Conservation (phyloP, 2,888 invertebrate species). For the Artemia sinica region DNA sequence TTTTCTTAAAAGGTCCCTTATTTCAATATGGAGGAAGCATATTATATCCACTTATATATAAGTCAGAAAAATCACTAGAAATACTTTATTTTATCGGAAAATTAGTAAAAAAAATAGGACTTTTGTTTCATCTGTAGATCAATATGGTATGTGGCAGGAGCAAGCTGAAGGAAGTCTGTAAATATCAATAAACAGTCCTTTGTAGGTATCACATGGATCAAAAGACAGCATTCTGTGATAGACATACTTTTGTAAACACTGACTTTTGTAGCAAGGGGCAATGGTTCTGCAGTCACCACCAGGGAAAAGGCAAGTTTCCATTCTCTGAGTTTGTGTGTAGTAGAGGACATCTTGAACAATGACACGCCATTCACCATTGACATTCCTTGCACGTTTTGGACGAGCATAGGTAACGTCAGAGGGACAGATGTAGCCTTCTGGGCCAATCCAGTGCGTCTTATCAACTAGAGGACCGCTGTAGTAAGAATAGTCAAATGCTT, state of each 20-base stretch:
- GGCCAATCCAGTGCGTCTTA: conserved; percentile 27
- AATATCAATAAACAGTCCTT: conserved; percentile 29
- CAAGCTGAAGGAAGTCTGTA: conserved; percentile 30
- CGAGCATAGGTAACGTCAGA: conserved; percentile 25
- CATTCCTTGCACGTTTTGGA: conserved; percentile 24
- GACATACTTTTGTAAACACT: conserved; percentile 27
- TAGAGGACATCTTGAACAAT: conserved; percentile 24
- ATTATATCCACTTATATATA: too few species aligned
- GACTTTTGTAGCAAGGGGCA: conserved; percentile 26
- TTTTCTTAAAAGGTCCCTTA: too few species aligned
- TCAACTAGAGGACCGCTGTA: conserved; percentile 27
- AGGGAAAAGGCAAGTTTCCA: conserved; percentile 26
- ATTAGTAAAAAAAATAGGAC: neutral
- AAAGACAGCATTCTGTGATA: conserved; percentile 27
- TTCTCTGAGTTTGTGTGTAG: conserved; percentile 25
- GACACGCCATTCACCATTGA: conserved; percentile 25
- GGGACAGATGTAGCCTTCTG: conserved; percentile 28
- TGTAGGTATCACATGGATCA: conserved; percentile 27
- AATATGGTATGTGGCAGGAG: conserved; percentile 27
- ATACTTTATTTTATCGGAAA: too few species aligned
- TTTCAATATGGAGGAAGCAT: too few species aligned
- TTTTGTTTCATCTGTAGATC: neutral
- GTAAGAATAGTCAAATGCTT: conserved; percentile 26
- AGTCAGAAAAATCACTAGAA: too few species aligned
- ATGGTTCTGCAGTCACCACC: conserved; percentile 26